These are phyloP conservation scores for Gambusia holbrooki DNA, from an alignment of 2,113 vertebrate genomes.

Conservation along the genomic window DNA sequence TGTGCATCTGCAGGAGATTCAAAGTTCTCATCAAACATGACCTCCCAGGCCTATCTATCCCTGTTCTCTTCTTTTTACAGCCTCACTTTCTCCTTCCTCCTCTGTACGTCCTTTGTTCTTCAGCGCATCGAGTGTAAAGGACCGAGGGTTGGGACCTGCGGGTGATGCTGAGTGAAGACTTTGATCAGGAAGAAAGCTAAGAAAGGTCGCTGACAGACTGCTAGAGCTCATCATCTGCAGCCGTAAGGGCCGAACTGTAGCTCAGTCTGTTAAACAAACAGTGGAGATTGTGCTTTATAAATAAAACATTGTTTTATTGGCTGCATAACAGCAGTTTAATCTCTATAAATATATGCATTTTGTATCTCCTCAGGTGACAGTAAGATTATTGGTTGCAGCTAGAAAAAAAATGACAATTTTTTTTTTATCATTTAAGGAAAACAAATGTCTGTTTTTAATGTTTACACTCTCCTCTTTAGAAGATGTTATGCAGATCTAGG, in stretches of 20 bases:
- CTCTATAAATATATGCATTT: background rate
- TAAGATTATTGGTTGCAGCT: background rate
- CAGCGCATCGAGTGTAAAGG: conserved; percentile 57
- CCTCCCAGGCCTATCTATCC: conserved; percentile 61
- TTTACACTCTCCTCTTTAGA: too few species aligned
- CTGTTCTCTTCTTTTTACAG: conserved; percentile 35
- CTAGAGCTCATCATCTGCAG: conserved; percentile 58
- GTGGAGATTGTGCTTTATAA: conserved; percentile 8
- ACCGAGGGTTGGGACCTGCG: conserved; percentile 69
- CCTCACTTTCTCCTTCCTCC: conserved; percentile 55
- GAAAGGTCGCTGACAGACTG: conserved; percentile 66
- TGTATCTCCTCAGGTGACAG: background rate
- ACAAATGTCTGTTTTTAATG: background rate
- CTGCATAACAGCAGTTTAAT: background rate
- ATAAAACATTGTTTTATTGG: conserved; percentile 14
- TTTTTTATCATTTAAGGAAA: background rate
- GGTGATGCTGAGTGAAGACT: conserved; percentile 63
- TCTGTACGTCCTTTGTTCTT: conserved; percentile 73
- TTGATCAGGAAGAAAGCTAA: conserved; percentile 70
- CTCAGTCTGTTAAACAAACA: conserved; percentile 59
- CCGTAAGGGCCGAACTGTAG: conserved; percentile 59
- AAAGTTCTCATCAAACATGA: conserved; percentile 68
- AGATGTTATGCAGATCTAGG: too few species aligned
- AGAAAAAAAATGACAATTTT: background rate
- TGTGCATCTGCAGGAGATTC: conserved; percentile 55